phyloP scores from a whole-genome alignment of 2,888 invertebrate species.

The Nudaria mundana region DNA sequence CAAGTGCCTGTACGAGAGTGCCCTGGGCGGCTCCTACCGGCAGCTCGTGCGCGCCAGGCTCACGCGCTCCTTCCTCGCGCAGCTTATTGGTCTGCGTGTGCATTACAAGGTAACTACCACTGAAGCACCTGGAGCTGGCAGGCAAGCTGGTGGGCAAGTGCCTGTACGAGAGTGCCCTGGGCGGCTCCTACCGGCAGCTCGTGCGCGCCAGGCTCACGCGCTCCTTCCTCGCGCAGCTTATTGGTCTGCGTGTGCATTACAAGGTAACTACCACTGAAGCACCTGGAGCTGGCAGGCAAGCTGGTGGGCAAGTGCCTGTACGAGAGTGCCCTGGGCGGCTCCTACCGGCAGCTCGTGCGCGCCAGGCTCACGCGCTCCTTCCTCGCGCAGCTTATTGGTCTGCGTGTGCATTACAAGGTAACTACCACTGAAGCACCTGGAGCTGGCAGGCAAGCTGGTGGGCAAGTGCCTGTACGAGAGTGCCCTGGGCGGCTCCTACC shows the following conservation, averaged over 20 bases:
- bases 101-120: slow-evolving; percentile 75
- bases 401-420: slow-evolving; percentile 92
- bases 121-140: slow-evolving; percentile 60
- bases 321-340: no score
- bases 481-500: slow-evolving; percentile 92
- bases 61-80: no score
- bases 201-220: slow-evolving; percentile 83
- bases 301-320: no score
- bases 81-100: no score
- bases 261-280: slow-evolving; percentile 85
- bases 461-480: slow-evolving; percentile 95
- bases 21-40: no score
- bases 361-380: no score
- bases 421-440: slow-evolving; percentile 57
- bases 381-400: background rate
- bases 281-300: background rate
- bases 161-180: slow-evolving; percentile 95
- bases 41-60: no score
- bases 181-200: slow-evolving; percentile 92
- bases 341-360: no score
- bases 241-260: slow-evolving; percentile 92
- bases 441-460: no score
- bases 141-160: slow-evolving; percentile 81
- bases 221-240: slow-evolving; percentile 84
- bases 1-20: slow-evolving; percentile 95